These are phyloP conservation scores for Hylyphantes graminicola DNA, from an alignment of 1,140 invertebrate genomes.

Conservation along the genomic window DNA sequence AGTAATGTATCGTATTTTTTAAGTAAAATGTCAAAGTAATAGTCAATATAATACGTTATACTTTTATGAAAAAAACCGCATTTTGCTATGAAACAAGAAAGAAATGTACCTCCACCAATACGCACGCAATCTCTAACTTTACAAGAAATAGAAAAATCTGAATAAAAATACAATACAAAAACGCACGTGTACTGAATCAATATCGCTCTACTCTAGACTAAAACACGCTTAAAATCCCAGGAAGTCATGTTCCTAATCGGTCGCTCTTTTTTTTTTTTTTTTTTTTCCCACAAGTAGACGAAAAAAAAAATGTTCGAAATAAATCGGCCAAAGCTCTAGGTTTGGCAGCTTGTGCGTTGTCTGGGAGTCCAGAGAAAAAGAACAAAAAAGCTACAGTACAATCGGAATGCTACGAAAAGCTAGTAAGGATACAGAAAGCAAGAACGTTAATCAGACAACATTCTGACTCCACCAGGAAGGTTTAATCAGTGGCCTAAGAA, in stretches of 20 bases:
- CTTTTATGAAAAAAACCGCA: no score
- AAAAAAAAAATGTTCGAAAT: constrained; percentile 28
- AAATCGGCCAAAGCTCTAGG: constrained; percentile 45
- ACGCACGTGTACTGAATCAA: no score
- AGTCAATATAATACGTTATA: no score
- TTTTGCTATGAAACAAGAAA: no score
- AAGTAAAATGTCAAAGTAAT: no score
- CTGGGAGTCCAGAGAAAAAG: constrained; percentile 30
- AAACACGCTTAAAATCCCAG: no score
- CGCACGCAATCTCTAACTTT: no score
- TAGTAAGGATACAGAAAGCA: constrained; percentile 1
- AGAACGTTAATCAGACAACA: constrained; percentile 44
- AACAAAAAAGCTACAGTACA: constrained; percentile 3
- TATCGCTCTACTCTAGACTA: no score
- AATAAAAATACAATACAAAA: no score
- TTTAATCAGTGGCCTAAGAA: constrained; percentile 54
- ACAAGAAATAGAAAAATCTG: no score
- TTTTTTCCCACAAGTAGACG: background rate
- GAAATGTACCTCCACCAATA: no score
- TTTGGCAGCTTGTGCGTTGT: constrained; percentile 37
- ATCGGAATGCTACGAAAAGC: constrained; percentile 7
- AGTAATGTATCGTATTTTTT: no score
- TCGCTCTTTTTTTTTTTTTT: constrained; percentile 18
- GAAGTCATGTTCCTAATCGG: constrained; percentile 18
- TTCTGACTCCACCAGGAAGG: constrained; percentile 44